Evolutionary conservation across 2,888 invertebrate species (phyloP), one percentile per base, ranked within the genome.

Genomic region (Zonitis immaculata): DNA sequence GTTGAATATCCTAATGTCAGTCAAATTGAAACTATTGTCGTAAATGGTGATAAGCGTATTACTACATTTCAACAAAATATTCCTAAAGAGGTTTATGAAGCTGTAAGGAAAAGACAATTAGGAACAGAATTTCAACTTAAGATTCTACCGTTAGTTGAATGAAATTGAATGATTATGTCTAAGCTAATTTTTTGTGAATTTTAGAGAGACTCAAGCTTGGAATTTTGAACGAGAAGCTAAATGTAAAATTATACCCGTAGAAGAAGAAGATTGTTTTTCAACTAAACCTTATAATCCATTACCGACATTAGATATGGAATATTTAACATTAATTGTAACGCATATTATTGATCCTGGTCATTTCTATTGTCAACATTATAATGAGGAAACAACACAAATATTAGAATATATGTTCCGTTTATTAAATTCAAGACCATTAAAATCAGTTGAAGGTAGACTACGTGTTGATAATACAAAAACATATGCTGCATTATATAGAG

Each of bases 11-110:
- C 77, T 44, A 78, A 78, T 28, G 73, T 73, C 4, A 69, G 71
- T 9, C 62, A 71, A 20, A 52, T 57, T 1, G 73, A 73, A 20
- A 66, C 59, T 51, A 64, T 58, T 14, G 64, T 50, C 60, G 66
- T 65, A 49, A 60, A 73, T 61, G 64, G 74, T 59, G 32, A 75
- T 62, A 58, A 74, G 66, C 60, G 75, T 74, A 62, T 81, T 67
- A 73, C 82, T 0, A 60, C 68, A n/a, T 75, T 82, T 35, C 80
- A 81, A 0, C 87, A 87, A 0, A 82, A 81, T 72, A 83, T 88
- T 26, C 75, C 80, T 9, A 74, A 82, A 16, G 82, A 86, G n/a
- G 85, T 92, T 0, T 91, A 88, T 72, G 85, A 87, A 64, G 85
- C 89, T 0, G 67, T 92, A 0, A 86, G 88, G 72, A 80, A 87